Evolutionary conservation across 2,113 vertebrate genomes (phyloP).

Genomic region (Nothobranchius kuhntae): DNA sequence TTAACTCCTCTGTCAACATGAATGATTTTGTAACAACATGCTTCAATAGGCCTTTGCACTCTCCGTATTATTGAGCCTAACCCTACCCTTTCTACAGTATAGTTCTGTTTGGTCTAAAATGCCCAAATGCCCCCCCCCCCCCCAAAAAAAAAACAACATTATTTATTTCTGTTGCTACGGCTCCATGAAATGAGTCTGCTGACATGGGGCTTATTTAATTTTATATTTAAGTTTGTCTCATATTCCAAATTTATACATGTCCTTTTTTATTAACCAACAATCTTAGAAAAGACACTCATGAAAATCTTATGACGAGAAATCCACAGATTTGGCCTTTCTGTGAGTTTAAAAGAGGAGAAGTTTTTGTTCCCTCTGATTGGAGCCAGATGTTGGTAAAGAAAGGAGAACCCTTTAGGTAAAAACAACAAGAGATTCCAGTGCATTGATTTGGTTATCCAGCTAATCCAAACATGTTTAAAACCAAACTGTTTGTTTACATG

Average conservation of each 20-base stretch:
- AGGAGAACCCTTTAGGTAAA: constrained; percentile 63
- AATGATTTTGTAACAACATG: no score
- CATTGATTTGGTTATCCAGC: constrained; percentile 54
- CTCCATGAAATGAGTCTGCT: neutral
- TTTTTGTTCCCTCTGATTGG: constrained; percentile 83
- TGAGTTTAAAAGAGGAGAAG: constrained; percentile 71
- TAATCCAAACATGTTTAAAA: constrained; percentile 37
- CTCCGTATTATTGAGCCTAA: no score
- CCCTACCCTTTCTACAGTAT: neutral
- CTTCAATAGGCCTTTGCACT: no score
- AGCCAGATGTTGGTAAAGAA: constrained; percentile 85
- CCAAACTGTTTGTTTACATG: neutral
- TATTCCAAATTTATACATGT: constrained; percentile 63
- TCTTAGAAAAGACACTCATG: constrained; percentile 34
- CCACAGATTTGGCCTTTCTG: constrained; percentile 75
- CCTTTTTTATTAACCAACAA: constrained; percentile 58
- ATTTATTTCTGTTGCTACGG: constrained; percentile 27
- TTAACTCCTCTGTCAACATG: no score
- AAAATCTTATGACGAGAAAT: constrained; percentile 52
- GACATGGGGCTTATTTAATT: no score
- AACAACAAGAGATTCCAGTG: constrained; percentile 57
- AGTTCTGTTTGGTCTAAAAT: constrained; percentile 1
- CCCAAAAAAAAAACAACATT: no score
- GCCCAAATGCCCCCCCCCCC: neutral
- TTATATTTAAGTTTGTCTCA: constrained; percentile 27